These are phyloP conservation scores for Diploscapter pachys DNA, from an alignment of 1,140 invertebrate genomes.

Conservation along the genomic window DNA sequence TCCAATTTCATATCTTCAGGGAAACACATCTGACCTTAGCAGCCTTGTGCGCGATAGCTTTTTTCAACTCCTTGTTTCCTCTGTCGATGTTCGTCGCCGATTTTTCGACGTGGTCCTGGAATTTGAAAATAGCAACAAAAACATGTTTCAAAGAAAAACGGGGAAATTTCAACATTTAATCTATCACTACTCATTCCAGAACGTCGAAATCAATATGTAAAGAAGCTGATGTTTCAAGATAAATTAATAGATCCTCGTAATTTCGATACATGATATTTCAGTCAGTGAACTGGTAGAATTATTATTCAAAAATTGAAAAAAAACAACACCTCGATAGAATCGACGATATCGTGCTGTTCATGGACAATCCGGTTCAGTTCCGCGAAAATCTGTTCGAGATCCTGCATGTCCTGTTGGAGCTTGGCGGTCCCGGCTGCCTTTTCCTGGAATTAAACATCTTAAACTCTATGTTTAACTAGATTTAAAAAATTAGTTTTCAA, in stretches of 20 bases:
- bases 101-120: conserved; percentile 42
- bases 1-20: background rate
- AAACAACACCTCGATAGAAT: conserved; percentile 43
- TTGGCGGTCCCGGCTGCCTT: conserved; percentile 41
- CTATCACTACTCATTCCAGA: too few relatives aligned
- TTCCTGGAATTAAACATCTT: conserved; percentile 31
- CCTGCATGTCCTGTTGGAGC: conserved; percentile 43
- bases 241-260: too few relatives aligned
- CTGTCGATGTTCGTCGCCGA: conserved; percentile 38
- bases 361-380: conserved; percentile 44
- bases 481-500: conserved; percentile 1
- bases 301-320: conserved; percentile 1
- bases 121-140: too few relatives aligned
- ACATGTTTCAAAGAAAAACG: too few relatives aligned
- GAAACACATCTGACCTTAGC: conserved; percentile 40
- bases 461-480: background rate
- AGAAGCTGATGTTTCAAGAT: too few relatives aligned
- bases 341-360: conserved; percentile 47
- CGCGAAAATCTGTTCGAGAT: conserved; percentile 48
- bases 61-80: conserved; percentile 43
- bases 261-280: too few relatives aligned
- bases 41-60: conserved; percentile 46
- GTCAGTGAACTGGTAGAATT: background rate
- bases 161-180: too few relatives aligned
- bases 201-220: too few relatives aligned